Base-by-base conservation (phyloP, 2,888 invertebrate genomes). In the Bellardia pandia region DNA sequence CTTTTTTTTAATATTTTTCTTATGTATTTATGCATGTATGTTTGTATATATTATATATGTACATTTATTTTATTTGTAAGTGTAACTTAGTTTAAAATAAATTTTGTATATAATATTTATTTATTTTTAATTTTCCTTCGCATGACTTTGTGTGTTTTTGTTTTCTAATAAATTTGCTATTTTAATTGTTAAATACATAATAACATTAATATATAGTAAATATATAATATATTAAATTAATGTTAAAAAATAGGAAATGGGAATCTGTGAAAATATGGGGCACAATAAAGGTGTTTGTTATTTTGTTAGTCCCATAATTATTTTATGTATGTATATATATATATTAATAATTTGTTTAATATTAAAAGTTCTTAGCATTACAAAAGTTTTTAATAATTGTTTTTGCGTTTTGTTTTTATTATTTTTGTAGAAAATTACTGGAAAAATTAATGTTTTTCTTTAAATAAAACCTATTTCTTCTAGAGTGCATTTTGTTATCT, bases 1-100 rank as follows among this genome's bases (percentile, higher is more conserved):
- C 13, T 30, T 48, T 45, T 68, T 37, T 78, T 16, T 48, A 69
- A 30, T 33, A 42, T 71, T 16, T 53, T 23, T 13, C n/a, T 42
- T 66, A 40, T n/a, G 92, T 92, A 40, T 92, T 92, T 51, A 68
- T 53, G 45, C 72, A 68, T 30, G 6, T 66, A 14, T 58, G 23
- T 30, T 23, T 23, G 23, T 23, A 23, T 23, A 45, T 40, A 60
- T 16, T 30, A 51, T 56, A 16, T 51, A 40, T 51, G 51, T 64
- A 16, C n/a, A 66, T 80, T 77, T 58, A 30, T 45, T 80, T 77
- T 58, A 30, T 45, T 56, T 53, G 51, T 56, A 85, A 78, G 51
- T 42, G 30, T 76, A 71, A 80, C 62, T 42, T 81, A 80, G 30
- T 77, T 75, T 51, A 74, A 71, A 74, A 68, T 82, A 77, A 64